Evolutionary conservation across 2,113 vertebrate genomes (phyloP), one percentile per base, ranked within the genome.

Genomic region (Elephas maximus): DNA sequence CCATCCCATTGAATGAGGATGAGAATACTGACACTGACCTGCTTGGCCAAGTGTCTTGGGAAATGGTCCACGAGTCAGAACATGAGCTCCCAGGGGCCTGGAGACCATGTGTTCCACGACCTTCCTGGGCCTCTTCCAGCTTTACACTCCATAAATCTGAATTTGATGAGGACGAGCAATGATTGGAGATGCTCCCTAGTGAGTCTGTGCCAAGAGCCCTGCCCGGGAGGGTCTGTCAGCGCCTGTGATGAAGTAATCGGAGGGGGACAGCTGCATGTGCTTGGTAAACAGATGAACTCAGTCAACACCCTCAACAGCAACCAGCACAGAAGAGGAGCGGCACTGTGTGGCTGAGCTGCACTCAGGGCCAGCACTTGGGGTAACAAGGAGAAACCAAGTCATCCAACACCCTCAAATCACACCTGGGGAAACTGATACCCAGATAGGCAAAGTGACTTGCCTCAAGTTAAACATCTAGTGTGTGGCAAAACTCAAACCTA

Each of bases 101-200:
- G 53, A 69, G 80, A 76, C 57, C 74, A n/a, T 73, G 96, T 94
- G 93, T 81, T 89, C 28, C 18, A 1, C 0, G 30, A 91, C 67
- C 84, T 96, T 57, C 18, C 65, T 8, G 81, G 80, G 45, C 71
- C 26, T 74, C 28, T 62, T 88, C 45, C 20, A 57, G 78, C 57
- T 90, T 97, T 85, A 48, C 91, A 95, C 92, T 37, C 82, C 85
- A 95, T 96, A 96, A 96, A 97, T 97, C 97, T 97, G 92, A 30
- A 82, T 88, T 65, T 88, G 91, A 96, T 44, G 94, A 95, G 93
- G 81, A 84, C 0, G 2, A 63, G 18, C 63, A 95, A 2, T 24
- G 74, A 89, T 0, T 80, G 79, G 93, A 89, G 95, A 98, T 94
- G 94, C 65, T 95, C 88, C 53, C 53, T 6, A 67, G 91, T 0